Base-by-base conservation (phyloP, 2,888 invertebrate genomes). In the Cabera pusaria region DNA sequence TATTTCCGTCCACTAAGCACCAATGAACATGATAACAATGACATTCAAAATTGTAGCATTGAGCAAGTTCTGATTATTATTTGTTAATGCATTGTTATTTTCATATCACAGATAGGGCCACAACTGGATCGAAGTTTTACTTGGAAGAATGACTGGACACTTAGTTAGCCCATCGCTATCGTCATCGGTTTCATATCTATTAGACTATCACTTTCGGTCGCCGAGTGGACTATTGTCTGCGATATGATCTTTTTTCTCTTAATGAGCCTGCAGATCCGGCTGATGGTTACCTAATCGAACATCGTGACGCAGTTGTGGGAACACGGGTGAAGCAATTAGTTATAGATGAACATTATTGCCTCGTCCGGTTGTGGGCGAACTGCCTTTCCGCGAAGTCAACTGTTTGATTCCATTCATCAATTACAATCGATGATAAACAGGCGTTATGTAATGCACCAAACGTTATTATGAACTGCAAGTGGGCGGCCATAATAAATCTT, bases 161-260 rank as follows among this genome's bases (percentile, higher is more conserved):
- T 71, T 68, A 50, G 41, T n/a, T n/a, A n/a, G n/a, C n/a, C 45
- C 50, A 67, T 63, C 58, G 64, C 69, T 66, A 73, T 70, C 73
- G 70, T 74, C 80, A 74, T 76, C 59, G 64, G 56, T 69, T 71
- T 67, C 65, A 75, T 80, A 77, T 82, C 77, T 78, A 74, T 76
- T 72, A 75, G 64, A 81, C 81, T 85, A 86, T 84, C 83, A 83
- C 85, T 85, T 84, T 84, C 77, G 64, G 82, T 76, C 80, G 73
- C 66, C 68, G 77, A 79, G 77, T 81, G 72, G 69, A 74, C 76
- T 76, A 82, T 85, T 83, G 85, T 85, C 65, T 62, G 69, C 57
- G 80, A 83, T 84, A 79, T 74, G 70, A 85, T 84, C 82, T 72
- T 76, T 79, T 78, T 80, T 81, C 71, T 61, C 72, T 75, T 85